Evolutionary conservation across 2,888 invertebrate species (phyloP).

Genomic region (Mystacides longicornis): DNA sequence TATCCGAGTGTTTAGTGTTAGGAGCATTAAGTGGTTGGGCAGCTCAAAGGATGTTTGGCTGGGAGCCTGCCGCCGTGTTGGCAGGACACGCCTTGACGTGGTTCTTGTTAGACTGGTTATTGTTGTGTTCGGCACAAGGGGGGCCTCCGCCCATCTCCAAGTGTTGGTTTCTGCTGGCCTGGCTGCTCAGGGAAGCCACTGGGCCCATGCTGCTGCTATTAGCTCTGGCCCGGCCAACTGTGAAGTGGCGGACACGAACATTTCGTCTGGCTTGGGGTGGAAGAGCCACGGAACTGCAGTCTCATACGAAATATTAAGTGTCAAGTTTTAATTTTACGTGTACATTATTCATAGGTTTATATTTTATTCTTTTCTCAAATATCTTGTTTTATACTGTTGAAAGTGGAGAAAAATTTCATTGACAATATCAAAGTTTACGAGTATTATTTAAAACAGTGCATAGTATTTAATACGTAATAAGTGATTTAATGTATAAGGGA

Average conservation of each 20-base stretch:
- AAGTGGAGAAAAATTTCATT: no score
- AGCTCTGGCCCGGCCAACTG: conserved; percentile 80
- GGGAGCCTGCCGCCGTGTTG: conserved; percentile 87
- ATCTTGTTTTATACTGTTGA: no score
- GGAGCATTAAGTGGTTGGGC: conserved; percentile 92
- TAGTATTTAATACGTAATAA: no score
- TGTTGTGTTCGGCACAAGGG: conserved; percentile 84
- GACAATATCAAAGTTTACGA: no score
- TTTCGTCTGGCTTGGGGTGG: conserved; percentile 96
- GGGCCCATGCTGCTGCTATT: conserved; percentile 83
- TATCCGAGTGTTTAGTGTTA: conserved; percentile 90
- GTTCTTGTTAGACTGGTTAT: conserved; percentile 94
- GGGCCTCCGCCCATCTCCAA: conserved; percentile 90
- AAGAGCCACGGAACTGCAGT: conserved; percentile 76
- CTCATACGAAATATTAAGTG: background rate
- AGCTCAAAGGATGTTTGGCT: conserved; percentile 69
- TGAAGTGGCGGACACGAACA: conserved; percentile 87
- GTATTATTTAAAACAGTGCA: no score
- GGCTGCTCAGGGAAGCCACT: conserved; percentile 88
- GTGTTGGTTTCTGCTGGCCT: conserved; percentile 89
- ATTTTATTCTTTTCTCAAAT: no score
- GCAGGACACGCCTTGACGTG: conserved; percentile 87
- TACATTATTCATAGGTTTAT: no score
- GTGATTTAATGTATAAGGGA: no score
- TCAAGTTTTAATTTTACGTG: no score